Base-by-base conservation (phyloP, 2,797 vertebrate genomes). In the Typhlichthys eigenmanni region DNA sequence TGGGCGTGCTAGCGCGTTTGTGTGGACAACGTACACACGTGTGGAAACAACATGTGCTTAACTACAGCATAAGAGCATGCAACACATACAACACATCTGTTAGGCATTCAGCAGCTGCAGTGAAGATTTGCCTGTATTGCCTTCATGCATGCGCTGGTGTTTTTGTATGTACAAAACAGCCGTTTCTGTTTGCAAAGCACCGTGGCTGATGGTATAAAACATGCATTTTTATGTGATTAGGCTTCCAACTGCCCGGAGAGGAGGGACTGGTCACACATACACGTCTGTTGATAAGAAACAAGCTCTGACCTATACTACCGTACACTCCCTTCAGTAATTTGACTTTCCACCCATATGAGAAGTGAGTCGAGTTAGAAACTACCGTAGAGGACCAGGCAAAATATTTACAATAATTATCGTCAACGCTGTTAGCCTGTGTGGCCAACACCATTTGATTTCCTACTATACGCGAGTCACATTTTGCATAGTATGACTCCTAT, bases 251-350 rank as follows among this genome's bases (percentile, higher is more conserved):
- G 65, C 59, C n/a, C 60, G 38, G 64, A 66, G 62, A 60, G 54
- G 58, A 67, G 60, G 60, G 60, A 58, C 1, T 4, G 13, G 58
- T 13, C 16, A 34, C 17, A 69, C 55, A 19, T 19, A 59, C 66
- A 80, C 69, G 79, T 74, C 74, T 72, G 64, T 45, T 63, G 64
- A 82, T 79, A 78, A 76, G 10, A 69, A 66, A 72, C 76, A 62
- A 57, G 67, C 53, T 71, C 66, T 58, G 77, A 68, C 65, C 75
- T 56, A 48, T 56, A 52, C 46, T 17, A 50, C 59, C 34, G 43
- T 13, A 13, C 55, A 17, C 34, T 13, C 48, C 19, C 67, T 47
- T 54, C 1, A 2, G 55, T 49, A 54, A 59, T 62, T 69, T 74
- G 53, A 62, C 32, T 52, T 60, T 32, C 47, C 53, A 19, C 24